Conservation (phyloP, 1,140 invertebrate species). For the Melitaea cinxia region DNA sequence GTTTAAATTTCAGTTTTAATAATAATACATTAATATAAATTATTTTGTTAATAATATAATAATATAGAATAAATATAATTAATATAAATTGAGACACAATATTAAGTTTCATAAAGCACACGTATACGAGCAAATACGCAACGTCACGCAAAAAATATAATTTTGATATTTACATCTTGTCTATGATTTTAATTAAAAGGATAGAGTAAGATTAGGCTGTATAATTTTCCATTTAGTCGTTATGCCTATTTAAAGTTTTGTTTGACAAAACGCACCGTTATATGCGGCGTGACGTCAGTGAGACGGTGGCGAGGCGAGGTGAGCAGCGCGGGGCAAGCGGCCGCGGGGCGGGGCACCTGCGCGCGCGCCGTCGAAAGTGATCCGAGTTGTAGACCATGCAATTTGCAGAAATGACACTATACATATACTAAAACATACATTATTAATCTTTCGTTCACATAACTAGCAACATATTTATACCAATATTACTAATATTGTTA, state of each 20-base stretch:
- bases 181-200: not conserved
- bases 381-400: slow-evolving; percentile 49
- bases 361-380: slow-evolving; percentile 60
- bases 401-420: slow-evolving; percentile 46
- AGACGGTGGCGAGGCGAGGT: slow-evolving; percentile 24
- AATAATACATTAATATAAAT: not conserved
- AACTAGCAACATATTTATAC: not conserved
- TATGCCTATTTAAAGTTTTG: slow-evolving; percentile 42
- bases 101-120: too few relatives aligned
- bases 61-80: not conserved
- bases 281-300: slow-evolving; percentile 20
- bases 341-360: slow-evolving; percentile 47
- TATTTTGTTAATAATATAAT: not conserved
- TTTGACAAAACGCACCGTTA: slow-evolving; percentile 70
- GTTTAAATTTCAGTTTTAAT: not conserved
- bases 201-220: slow-evolving; percentile 9
- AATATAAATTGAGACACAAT: too few relatives aligned
- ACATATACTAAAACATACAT: slow-evolving; percentile 4
- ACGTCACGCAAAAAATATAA: too few relatives aligned
- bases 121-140: too few relatives aligned
- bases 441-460: not conserved
- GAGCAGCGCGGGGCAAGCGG: slow-evolving; percentile 21
- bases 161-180: not conserved
- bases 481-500: not conserved
- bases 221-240: slow-evolving; percentile 21